phyloP scores from a whole-genome alignment of 1,140 invertebrate species.

The Cecropterus lyciades region DNA sequence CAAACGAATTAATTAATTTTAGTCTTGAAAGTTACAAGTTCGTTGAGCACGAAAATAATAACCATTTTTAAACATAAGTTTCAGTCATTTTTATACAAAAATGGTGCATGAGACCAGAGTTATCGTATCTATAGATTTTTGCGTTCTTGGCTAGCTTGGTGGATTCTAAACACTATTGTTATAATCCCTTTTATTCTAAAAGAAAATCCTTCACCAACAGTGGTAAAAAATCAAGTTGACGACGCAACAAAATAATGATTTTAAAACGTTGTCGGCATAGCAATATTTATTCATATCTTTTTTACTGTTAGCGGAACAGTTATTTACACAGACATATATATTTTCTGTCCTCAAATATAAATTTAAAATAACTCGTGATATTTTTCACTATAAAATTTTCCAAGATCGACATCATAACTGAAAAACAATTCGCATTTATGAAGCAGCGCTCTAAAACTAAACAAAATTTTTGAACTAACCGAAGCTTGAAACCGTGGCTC shows the following conservation, averaged over 20 bases:
- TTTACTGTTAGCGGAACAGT: background rate
- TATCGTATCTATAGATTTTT: too few species aligned
- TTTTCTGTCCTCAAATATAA: background rate
- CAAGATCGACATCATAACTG: slow-evolving; percentile 9
- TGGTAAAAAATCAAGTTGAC: too few species aligned
- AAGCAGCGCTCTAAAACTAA: slow-evolving; percentile 8
- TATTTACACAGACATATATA: background rate
- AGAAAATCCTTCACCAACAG: too few species aligned
- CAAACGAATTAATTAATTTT: background rate
- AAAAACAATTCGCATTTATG: slow-evolving; percentile 21
- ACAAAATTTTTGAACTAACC: slow-evolving; percentile 36
- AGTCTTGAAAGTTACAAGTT: background rate
- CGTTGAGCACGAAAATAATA: background rate
- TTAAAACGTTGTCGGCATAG: too few species aligned
- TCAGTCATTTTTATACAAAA: too few species aligned
- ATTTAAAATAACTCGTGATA: background rate
- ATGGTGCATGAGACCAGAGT: too few species aligned
- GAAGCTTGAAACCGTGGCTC: slow-evolving; percentile 12
- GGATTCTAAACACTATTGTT: too few species aligned
- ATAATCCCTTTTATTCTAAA: too few species aligned
- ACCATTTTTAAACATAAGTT: too few species aligned
- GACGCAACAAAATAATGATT: too few species aligned
- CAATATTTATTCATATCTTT: too few species aligned
- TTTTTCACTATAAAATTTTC: background rate
- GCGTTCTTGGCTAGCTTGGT: too few species aligned